Conservation (phyloP, 2,113 vertebrate species). For the Actenoides hombroni region DNA sequence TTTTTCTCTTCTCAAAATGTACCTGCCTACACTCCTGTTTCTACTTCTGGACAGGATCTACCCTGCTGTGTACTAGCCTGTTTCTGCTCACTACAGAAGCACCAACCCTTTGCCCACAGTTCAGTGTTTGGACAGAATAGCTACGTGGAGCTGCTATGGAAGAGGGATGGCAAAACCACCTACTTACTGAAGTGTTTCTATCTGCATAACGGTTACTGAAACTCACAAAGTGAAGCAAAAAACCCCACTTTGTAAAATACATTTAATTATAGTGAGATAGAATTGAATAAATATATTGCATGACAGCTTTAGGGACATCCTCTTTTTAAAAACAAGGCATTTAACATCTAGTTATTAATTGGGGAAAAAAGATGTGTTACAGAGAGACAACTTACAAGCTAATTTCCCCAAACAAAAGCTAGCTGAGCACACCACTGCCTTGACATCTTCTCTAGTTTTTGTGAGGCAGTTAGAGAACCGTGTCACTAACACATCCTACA, state of each 20-base stretch:
- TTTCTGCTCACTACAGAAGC: background rate
- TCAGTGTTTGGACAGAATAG: background rate
- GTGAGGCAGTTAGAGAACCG: background rate
- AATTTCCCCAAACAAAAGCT: background rate
- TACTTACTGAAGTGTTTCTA: background rate
- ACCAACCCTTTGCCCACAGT: background rate
- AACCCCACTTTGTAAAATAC: background rate
- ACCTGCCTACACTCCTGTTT: background rate
- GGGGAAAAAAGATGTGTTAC: background rate
- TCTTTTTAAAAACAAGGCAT: background rate
- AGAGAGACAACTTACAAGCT: background rate
- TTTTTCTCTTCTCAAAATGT: background rate
- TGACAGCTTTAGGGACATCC: background rate
- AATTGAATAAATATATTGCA: background rate
- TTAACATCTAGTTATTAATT: background rate
- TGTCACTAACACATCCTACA: background rate
- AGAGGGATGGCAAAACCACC: background rate
- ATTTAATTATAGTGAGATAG: background rate
- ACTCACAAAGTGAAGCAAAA: background rate
- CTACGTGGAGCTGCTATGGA: background rate
- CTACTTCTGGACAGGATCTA: background rate
- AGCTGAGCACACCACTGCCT: background rate
- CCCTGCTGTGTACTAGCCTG: background rate
- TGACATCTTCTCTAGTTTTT: background rate
- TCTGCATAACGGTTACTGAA: background rate